Evolutionary conservation across 2,888 invertebrate genomes (phyloP), one percentile per base, ranked within the genome.

Genomic region (Andrena camellia): DNA sequence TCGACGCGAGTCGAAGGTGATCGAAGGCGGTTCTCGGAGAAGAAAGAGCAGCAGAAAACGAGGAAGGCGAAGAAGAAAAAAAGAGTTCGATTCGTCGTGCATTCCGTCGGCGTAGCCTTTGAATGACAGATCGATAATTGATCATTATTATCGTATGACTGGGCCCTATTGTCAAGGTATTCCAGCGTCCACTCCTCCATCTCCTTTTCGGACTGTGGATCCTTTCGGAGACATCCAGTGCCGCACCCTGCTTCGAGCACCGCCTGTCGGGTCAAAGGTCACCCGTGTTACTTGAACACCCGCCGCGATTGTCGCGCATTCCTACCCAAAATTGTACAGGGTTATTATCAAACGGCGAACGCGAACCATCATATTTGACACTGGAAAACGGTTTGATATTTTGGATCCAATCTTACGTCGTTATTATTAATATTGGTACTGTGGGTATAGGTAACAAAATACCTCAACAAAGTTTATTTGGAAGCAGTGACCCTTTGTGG

Each of bases 121-220:
- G 91, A 93, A 93, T 92, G 92, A 93, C 93, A 92, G 91, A 92
- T 93, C 92, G 91, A 93, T 93, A 93, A 93, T 93, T 92, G 92
- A 93, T 93, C 93, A 92, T 93, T 93, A 92, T 92, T 91, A 90
- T 92, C 89, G 91, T 90, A 90, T 90, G 91, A 91, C 91, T 90
- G 90, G 87, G 89, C 73, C 85, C 91, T 87, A 92, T 92, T 92
- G 92, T 92, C 90, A 90, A 88, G 83, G 83, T 75, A 83, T 84
- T 79, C 86, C 88, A 78, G 82, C 81, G 84, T 76, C 81, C 78
- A 82, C 78, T 79, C 84, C 74, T 80, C 69, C 77, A n/a, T 81
- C 88, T 89, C 86, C 88, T 85, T 89, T 86, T 85, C 84, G 87
- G 85, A 84, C 85, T 73, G 86, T 85, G 83, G 86, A 78, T 77